Base-by-base conservation (phyloP, 2,888 invertebrate genomes). In the Nasonovia ribisnigri region DNA sequence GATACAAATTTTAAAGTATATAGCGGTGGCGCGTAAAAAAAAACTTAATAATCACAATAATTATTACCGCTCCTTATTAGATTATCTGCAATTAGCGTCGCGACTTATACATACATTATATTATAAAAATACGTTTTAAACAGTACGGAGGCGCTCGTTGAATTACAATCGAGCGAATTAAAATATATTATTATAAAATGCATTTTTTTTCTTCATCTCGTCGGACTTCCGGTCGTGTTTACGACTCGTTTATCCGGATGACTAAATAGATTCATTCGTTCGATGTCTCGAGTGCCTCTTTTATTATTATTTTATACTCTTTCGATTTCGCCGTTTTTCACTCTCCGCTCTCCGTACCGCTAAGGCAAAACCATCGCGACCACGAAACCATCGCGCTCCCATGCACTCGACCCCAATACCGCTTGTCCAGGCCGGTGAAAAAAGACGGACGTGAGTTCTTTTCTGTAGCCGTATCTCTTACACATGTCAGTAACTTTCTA, bases 251-350 rank as follows among this genome's bases (percentile, higher is more conserved):
- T 67, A 67, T 88, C 51, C 67, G 51, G 77, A 67, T n/a, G 92
- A 92, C 67, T 43, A 77, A 92, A 92, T 92, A 92, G 87, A 91
- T 54, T 51, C 42, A 91, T 54, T 84, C 54, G 84, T 91, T n/a
- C 84, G 24, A 84, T 24, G 91, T 57, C 91, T 91, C 54, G 43
- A 86, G 84, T 86, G 46, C 5, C 46, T 91, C 84, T 54, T 57
- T 91, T 36, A 42, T 57, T 43, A 1, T 16, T n/a, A 67, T 89
- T 57, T 89, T 46, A 3, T n/a, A 20, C 26, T 8, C 8, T 36
- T 67, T 67, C 67, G 67, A 67, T n/a, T 67, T 77, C 77, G 36
- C 77, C 20, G 36, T 77, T 77, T 36, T 90, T 20, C 24, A 13
- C 24, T 60, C 24, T 48, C 48, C n/a, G 26, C 13, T 36, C 90